Percentiles rank a stretch among this genome's conserved stretches.
These are phyloP conservation scores for Sebastes fasciatus DNA, from an alignment of 2,113 vertebrate genomes.

Conservation along the genomic window DNA sequence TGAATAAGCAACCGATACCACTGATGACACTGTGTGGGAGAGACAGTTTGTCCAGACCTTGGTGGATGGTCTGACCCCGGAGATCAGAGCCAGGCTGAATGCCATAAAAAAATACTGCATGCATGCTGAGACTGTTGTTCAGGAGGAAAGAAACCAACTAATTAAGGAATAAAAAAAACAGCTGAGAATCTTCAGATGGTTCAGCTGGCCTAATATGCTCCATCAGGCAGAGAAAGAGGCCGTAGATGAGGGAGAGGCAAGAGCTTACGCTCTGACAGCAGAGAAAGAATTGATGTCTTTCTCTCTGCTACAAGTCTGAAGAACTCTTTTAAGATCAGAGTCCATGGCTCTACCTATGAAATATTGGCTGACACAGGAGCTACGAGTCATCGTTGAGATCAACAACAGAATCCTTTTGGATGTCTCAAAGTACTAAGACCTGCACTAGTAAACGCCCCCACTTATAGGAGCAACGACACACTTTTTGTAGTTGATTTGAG, in stretches of 20 bases:
- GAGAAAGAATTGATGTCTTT: too few relatives aligned
- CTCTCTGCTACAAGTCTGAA: too few relatives aligned
- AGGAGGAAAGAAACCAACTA: neutral
- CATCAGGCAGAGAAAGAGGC: neutral
- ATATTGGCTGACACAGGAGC: too few relatives aligned
- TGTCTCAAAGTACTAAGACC: too few relatives aligned
- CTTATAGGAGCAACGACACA: too few relatives aligned
- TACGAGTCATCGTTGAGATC: too few relatives aligned
- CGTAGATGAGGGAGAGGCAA: neutral
- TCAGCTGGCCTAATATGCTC: neutral
- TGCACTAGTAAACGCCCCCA: too few relatives aligned
- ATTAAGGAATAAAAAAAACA: neutral
- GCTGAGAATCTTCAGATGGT: neutral
- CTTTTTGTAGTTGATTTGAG: too few relatives aligned
- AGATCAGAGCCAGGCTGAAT: neutral
- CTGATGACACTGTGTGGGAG: neutral
- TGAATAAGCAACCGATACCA: neutral
- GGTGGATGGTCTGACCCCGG: neutral
- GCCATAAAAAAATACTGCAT: neutral
- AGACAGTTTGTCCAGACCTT: neutral
- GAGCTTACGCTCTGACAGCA: too few relatives aligned
- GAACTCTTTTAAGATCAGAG: too few relatives aligned
- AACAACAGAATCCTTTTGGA: too few relatives aligned
- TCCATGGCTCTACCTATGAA: too few relatives aligned
- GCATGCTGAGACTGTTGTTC: neutral